Evolutionary conservation across 2,113 vertebrate species (phyloP), one percentile per base, ranked within the genome.

Genomic region (Cyrtonyx montezumae): DNA sequence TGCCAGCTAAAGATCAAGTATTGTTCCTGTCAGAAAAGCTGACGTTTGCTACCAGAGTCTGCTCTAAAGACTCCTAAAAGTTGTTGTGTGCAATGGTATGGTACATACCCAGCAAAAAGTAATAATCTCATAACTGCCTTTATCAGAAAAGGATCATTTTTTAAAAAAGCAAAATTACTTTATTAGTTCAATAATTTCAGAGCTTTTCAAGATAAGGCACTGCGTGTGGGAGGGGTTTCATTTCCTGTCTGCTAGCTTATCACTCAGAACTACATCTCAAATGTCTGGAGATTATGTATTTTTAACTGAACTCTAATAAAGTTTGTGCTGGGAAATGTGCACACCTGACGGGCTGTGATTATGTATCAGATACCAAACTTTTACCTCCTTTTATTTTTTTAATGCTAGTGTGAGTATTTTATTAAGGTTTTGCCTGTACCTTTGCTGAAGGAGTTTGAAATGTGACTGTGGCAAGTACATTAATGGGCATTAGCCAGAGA

Each of bases 171-270:
- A 98, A 97, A 97, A 98, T 98, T 98, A 97, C 97, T 98, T 98
- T 98, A 98, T 98, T 98, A 98, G 98, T 98, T 98, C 96, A 93
- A 75, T 98, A 97, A 98, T 98, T 98, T 97, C 96, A 94, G 97
- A 97, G 95, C 96, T 96, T 98, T 97, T 96, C 94, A 90, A 98
- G 98, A 98, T 98, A 98, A 98, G 98, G 86, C 92, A 96, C 95
- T 97, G 97, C 88, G 89, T 97, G 97, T 96, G 96, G 97, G 96
- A 97, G 97, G 97, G 96, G 97, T 98, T 98, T 98, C 97, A 98
- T 98, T 98, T 98, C 98, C 98, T 98, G 98, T 84, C 90, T 97
- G 91, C 94, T 76, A 17, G 88, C 88, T 97, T 98, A 98, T 98
- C 98, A 94, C 94, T 68, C 93, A 95, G 88, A 98, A 98, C 95